phyloP scores from a whole-genome alignment of 2,113 vertebrate genomes.

The Anoplopoma fimbria region DNA sequence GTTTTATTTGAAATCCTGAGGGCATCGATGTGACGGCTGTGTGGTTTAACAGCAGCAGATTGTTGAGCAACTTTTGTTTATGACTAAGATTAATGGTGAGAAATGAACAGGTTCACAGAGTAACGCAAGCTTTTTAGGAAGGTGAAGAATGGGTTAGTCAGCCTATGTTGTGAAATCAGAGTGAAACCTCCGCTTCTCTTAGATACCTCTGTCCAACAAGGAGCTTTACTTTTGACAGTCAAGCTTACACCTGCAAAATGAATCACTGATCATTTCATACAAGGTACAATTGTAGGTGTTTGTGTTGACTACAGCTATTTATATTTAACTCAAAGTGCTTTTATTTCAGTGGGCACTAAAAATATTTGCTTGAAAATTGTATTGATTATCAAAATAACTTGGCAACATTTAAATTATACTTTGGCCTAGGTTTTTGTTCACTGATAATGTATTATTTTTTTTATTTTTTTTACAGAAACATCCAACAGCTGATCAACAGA shows the following conservation, averaged over 20 bases:
- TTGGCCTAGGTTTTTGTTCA: not conserved
- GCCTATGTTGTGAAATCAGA: constrained; percentile 58
- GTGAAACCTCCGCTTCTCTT: constrained; percentile 28
- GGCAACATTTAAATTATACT: not conserved
- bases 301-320: not conserved
- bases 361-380: not conserved
- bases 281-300: not conserved
- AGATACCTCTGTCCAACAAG: not conserved
- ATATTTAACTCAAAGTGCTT: not conserved
- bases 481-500: constrained; percentile 7
- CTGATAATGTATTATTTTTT: not conserved
- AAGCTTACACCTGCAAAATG: not conserved
- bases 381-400: not conserved
- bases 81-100: constrained; percentile 22
- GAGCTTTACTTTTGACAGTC: not conserved
- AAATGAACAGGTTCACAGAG: not conserved
- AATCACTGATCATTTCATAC: not conserved
- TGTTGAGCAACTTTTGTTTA: constrained; percentile 22
- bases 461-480: constrained; percentile 37
- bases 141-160: constrained; percentile 47
- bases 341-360: not conserved
- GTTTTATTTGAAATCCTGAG: constrained; percentile 43
- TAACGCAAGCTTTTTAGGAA: not conserved
- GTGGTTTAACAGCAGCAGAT: constrained; percentile 10
- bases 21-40: constrained; percentile 39